These are phyloP conservation scores for Hippasteria phrygiana DNA, from an alignment of 53 echinoderm and acorn worm species.

Conservation along the genomic window DNA sequence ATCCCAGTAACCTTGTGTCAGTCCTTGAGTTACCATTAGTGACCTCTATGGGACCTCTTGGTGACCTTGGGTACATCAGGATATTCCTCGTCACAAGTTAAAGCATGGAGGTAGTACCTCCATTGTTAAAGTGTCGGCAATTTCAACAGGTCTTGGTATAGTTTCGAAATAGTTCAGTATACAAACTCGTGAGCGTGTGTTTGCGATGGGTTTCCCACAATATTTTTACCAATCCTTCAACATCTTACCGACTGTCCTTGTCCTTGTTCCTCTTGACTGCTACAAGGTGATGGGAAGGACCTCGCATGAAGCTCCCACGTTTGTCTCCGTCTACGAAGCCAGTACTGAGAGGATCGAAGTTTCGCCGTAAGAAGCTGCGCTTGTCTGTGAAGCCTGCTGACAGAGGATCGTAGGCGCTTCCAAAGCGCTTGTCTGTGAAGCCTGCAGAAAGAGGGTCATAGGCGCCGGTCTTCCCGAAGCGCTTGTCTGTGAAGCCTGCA, in stretches of 20 bases:
- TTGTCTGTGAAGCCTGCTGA: slow-evolving; percentile 58
- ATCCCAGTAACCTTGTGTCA: too few relatives aligned
- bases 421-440: slow-evolving; percentile 50
- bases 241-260: slow-evolving; percentile 43
- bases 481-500: slow-evolving; percentile 59
- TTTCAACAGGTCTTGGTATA: neutral
- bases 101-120: neutral
- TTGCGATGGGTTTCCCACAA: neutral
- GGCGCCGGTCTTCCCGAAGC: slow-evolving; percentile 19
- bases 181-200: slow-evolving; percentile 24
- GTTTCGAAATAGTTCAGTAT: slow-evolving; percentile 22
- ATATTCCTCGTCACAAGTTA: too few relatives aligned
- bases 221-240: neutral
- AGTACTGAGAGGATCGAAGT: slow-evolving; percentile 32
- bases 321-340: slow-evolving; percentile 47
- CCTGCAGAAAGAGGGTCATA: slow-evolving; percentile 55
- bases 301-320: neutral
- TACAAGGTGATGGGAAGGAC: slow-evolving; percentile 20
- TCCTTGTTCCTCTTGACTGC: slow-evolving; percentile 29
- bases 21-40: too few relatives aligned
- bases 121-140: neutral
- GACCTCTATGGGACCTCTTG: too few relatives aligned
- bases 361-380: slow-evolving; percentile 33
- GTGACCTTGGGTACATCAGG: neutral
- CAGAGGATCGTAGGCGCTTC: slow-evolving; percentile 43